Evolutionary conservation across 2,113 vertebrate species (phyloP).

Genomic region (Parotia lawesii): DNA sequence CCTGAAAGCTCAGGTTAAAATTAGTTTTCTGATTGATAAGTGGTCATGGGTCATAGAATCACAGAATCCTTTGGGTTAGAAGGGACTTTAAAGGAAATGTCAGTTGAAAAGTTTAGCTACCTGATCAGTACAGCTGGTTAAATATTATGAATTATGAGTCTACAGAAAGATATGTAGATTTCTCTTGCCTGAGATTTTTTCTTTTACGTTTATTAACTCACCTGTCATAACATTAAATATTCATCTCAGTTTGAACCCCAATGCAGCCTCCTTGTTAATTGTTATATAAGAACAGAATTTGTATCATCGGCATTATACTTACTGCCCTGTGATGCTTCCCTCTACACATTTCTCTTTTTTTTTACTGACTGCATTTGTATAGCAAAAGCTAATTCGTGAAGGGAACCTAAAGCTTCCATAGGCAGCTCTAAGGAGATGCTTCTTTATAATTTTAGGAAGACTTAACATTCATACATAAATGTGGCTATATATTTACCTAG

Average conservation of each 20-base stretch:
- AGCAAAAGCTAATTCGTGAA: not conserved
- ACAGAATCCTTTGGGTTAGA: not conserved
- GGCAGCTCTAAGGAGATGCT: not conserved
- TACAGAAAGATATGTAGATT: not conserved
- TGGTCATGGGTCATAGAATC: not conserved
- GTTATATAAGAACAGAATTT: not conserved
- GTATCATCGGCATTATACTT: not conserved
- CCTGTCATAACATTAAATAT: constrained; percentile 36
- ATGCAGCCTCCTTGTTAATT: not conserved
- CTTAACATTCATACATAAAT: not conserved
- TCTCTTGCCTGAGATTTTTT: not conserved
- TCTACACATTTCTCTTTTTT: not conserved
- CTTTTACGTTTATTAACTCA: not conserved
- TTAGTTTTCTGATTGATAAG: not conserved
- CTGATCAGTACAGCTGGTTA: not conserved
- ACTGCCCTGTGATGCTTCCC: not conserved
- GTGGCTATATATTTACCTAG: not conserved
- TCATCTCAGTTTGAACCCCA: not conserved
- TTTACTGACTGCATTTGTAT: not conserved
- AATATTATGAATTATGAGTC: constrained; percentile 5
- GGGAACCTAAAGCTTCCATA: not conserved
- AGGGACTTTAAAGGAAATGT: not conserved
- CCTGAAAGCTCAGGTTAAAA: not conserved
- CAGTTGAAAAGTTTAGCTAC: not conserved
- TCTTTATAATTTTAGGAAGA: not conserved